Base-by-base conservation (phyloP, 2,797 vertebrate species). In the Toxotes lorentzi region DNA sequence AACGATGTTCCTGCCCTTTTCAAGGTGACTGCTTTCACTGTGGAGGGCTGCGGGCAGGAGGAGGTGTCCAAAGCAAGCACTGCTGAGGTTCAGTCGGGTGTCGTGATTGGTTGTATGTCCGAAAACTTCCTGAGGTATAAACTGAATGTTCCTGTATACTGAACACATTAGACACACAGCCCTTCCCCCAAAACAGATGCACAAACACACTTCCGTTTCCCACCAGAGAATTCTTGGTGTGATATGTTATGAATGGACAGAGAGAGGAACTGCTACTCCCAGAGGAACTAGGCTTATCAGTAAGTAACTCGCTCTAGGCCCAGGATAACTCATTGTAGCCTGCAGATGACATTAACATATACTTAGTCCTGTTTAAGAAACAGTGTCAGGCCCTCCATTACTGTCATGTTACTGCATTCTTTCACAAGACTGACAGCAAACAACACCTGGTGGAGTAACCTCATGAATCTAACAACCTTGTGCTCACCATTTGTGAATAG, bases 21-120 rank as follows among this genome's bases (percentile, higher is more conserved):
- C 90, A 95, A 94, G 93, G 92, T 94, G 84, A 93, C 83, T 81
- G 79, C 76, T 64, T 64, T 69, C 1, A n/a, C 79, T 65, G 79
- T 24, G 62, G 74, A 79, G 34, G 61, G 62, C 70, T 70, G 70
- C 47, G 63, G 84, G 50, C 53, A 23, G 17, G 17, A 77, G 56
- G 63, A 70, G 70, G 65, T 45, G 50, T 68, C 72, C 56, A 66
- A 74, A 48, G 71, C n/a, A 38, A 69, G 68, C 61, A n/a, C 34
- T 21, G 11, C 71, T 53, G 74, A 51, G 65, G 70, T 56, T 64
- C 13, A 5, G 13, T 59, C 14, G 24, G 27, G 7, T n/a, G 41
- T 47, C 30, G 51, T 58, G 21, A 69, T 35, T 23, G 57, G 13
- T 32, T 40, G 35, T 7, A 34, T 69, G 63, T 43, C 4, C 14